Base-by-base conservation (phyloP, 2,797 vertebrate species). In the Crocidura indochinensis region DNA sequence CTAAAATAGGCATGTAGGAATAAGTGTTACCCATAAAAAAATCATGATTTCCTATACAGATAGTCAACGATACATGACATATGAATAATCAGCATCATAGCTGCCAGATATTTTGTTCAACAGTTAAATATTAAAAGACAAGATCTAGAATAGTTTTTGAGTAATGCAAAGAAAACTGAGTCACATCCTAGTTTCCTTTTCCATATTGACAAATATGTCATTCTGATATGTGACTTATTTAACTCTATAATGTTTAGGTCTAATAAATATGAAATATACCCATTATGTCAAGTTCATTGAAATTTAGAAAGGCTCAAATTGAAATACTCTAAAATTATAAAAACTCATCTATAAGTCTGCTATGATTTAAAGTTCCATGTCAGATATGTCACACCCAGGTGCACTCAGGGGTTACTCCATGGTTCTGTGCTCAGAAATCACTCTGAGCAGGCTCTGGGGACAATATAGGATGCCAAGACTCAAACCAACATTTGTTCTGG, bases 261-360 rank as follows among this genome's bases (percentile, higher is more conserved):
- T 86, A 19, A 56, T 85, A 82, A 90, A 22, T 51, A 71, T 12
- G 71, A 82, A 90, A 22, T 51, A 71, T 12, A 75, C 6, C 10
- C n/a, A 20, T 22, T 68, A 29, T n/a, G 9, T 44, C 31, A 84
- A 68, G 24, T 84, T 89, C 27, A 65, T 0, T 29, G 60, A 62
- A 7, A 15, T 69, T 81, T 89, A 53, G 64, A 75, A 72, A 84
- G 8, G n/a, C 31, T 26, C 53, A 31, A 27, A n/a, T 29, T 4
- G 56, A 88, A 78, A 8, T n/a, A 4, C 26, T 88, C 60, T 38
- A 60, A 81, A 46, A 72, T 14, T 71, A 8, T 68, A 79, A 93
- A 86, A 79, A 80, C 8, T 3, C 24, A 75, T 60, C 20, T 65
- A 62, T 12, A 27, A 17, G 17, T 68, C 27, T 82, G 78, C 44